These are phyloP conservation scores for Stegostoma tigrinum DNA, from an alignment of 2,113 vertebrate species.

Conservation along the genomic window DNA sequence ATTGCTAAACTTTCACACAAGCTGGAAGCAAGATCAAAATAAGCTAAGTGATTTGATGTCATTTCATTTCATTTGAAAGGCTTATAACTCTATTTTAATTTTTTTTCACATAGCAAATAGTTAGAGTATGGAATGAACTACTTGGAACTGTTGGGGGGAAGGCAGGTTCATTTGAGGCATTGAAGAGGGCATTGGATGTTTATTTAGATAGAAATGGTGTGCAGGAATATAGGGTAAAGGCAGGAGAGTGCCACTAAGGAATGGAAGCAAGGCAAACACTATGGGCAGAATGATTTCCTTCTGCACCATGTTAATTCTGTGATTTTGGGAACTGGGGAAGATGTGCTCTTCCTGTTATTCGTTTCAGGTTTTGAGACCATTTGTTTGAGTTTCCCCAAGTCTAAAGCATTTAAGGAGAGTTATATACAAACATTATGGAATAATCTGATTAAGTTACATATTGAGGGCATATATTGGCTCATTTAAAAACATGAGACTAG, in stretches of 20 bases:
- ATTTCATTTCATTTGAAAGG: neutral
- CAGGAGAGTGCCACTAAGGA: too few species aligned
- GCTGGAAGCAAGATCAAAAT: neutral
- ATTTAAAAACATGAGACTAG: neutral
- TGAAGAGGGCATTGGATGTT: too few species aligned
- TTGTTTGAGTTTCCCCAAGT: neutral
- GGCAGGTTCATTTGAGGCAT: too few species aligned
- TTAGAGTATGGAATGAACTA: too few species aligned
- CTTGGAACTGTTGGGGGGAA: too few species aligned
- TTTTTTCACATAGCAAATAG: too few species aligned
- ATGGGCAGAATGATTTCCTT: too few species aligned
- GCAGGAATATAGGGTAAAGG: too few species aligned
- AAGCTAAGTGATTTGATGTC: neutral
- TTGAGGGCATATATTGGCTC: neutral
- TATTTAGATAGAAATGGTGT: too few species aligned
- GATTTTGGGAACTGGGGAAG: neutral
- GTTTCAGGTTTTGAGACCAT: neutral
- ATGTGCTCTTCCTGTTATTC: neutral
- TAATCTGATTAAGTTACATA: neutral
- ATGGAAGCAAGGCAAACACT: too few species aligned
- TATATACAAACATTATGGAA: neutral
- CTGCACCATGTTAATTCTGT: too few species aligned
- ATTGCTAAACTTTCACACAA: neutral
- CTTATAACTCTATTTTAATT: neutral
- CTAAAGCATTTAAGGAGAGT: neutral